Base-by-base conservation (phyloP, 2,888 invertebrate genomes). In the Hylaea fasciaria region DNA sequence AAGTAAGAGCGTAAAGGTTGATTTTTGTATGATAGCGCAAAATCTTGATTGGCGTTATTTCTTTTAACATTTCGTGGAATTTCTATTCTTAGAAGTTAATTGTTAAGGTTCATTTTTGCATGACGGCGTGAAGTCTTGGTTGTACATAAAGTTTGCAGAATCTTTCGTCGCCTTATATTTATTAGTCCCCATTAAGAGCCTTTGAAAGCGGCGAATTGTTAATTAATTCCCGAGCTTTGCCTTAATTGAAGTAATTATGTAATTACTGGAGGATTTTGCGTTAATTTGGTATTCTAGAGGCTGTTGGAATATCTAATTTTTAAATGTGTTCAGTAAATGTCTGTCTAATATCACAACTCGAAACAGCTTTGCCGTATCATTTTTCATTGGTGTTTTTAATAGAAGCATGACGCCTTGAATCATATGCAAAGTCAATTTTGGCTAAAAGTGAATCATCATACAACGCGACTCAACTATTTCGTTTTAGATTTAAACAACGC, bases 161-260 rank as follows among this genome's bases (percentile, higher is more conserved):
- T 77, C 80, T 76, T 79, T 77, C 72, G 77, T 76, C 76, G 74
- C 75, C 77, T 77, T 79, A 76, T 76, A 76, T 76, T 76, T 79
- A 78, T 76, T 77, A 74, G 70, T 66, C 63, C 58, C 51, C 56
- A 68, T 70, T 70, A 65, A 66, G 69, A 61, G 67, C 53, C 70
- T 66, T 69, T 64, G 66, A 68, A 57, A 69, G 71, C 63, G 65
- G 66, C 65, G 64, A 65, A 69, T 65, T 69, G 71, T 74, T 70
- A 76, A 78, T 78, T 77, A 76, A 74, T 72, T 71, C 71, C 57
- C 63, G 65, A 71, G 71, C 68, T 72, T 70, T 68, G 69, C 65
- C 68, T 71, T 76, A 76, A 77, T 70, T 72, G 69, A 55, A 64
- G 73, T 74, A 80, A 83, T 82, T 82, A 80, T 71, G 73, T 76